Evolutionary conservation across 2,113 vertebrate species (phyloP).

Genomic region (Gulo gulo): DNA sequence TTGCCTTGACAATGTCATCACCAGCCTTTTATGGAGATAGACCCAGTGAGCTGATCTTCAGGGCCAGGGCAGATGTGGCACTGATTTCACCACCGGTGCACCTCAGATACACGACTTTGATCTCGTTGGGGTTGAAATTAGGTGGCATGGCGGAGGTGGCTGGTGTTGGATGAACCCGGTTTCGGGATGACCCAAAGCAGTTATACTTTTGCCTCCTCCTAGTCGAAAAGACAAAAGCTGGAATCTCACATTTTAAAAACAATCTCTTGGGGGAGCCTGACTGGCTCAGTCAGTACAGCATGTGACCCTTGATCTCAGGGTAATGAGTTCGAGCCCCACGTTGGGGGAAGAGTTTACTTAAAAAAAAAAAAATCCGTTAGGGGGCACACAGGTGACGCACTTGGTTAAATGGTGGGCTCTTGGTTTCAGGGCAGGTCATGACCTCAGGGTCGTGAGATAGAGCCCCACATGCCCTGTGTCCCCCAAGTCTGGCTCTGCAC

Average conservation of each 20-base stretch:
- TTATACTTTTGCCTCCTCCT: too few relatives aligned
- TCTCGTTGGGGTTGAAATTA: too few relatives aligned
- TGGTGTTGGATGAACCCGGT: too few relatives aligned
- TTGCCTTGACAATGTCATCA: too few relatives aligned
- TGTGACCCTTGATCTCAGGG: not conserved
- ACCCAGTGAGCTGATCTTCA: too few relatives aligned
- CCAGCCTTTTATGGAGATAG: too few relatives aligned
- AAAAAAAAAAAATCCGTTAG: not conserved
- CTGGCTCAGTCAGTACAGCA: not conserved
- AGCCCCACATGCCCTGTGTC: not conserved
- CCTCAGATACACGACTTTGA: too few relatives aligned
- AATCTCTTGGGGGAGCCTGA: not conserved
- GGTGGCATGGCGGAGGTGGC: too few relatives aligned
- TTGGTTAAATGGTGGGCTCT: not conserved
- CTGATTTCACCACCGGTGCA: too few relatives aligned
- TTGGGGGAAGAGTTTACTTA: not conserved
- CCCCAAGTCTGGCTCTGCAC: not conserved
- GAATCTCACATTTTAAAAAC: not conserved
- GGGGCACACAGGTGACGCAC: not conserved
- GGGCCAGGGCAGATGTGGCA: too few relatives aligned
- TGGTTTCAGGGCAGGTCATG: not conserved
- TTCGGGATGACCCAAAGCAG: too few relatives aligned
- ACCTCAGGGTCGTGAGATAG: not conserved
- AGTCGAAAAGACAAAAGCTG: not conserved
- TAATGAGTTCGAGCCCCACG: not conserved